These are phyloP conservation scores for Andrena marginata DNA, from an alignment of 2,888 invertebrate species.

Conservation along the genomic window DNA sequence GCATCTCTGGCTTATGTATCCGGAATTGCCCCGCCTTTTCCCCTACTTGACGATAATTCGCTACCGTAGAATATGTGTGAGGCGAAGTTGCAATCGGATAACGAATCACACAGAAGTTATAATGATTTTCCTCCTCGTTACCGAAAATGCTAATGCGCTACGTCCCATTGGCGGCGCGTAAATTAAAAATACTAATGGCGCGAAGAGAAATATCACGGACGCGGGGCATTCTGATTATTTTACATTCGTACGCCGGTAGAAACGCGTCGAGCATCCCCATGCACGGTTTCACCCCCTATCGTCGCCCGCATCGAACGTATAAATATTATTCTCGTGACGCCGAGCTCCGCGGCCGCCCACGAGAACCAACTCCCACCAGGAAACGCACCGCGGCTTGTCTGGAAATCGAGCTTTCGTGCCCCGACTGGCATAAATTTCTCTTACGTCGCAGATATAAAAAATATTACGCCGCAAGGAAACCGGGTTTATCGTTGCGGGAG, in stretches of 20 bases:
- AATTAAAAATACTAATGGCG: constrained; percentile 29
- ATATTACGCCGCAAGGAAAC: constrained; percentile 39
- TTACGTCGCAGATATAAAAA: constrained; percentile 55
- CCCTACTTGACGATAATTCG: too few relatives aligned
- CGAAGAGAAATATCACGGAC: neutral
- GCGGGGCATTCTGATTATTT: constrained; percentile 27
- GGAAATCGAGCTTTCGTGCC: constrained; percentile 48
- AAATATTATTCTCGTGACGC: constrained; percentile 63
- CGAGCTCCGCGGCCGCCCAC: neutral
- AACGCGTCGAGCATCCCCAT: constrained; percentile 15
- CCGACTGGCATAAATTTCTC: constrained; percentile 51
- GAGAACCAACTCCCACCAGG: constrained; percentile 3
- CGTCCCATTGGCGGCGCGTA: neutral
- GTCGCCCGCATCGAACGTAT: constrained; percentile 42
- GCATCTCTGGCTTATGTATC: too few relatives aligned
- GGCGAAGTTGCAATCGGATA: too few relatives aligned
- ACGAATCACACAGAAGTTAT: neutral
- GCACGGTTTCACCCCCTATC: constrained; percentile 14
- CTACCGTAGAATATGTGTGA: too few relatives aligned
- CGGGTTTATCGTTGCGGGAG: constrained; percentile 53
- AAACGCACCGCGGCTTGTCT: constrained; percentile 44
- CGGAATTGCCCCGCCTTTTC: too few relatives aligned
- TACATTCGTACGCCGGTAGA: neutral
- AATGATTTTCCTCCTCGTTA: constrained; percentile 8
- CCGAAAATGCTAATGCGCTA: neutral